A percentile compares a stretch with the other conserved stretches of the same genome.
Evolutionary conservation across 2,888 invertebrate genomes (phyloP).

Genomic region (Agapostemon virescens): DNA sequence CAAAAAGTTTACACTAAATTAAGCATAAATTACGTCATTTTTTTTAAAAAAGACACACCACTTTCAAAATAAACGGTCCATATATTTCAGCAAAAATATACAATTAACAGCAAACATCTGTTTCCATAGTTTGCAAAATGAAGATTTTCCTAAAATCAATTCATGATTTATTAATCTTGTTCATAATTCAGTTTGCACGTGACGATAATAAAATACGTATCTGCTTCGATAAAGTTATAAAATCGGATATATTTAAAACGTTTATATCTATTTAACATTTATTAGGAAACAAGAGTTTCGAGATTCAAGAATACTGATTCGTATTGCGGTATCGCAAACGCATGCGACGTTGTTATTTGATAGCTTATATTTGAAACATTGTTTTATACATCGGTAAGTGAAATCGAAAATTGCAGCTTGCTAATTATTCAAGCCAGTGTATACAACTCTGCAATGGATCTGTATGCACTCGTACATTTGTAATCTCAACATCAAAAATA

Average conservation of each 20-base stretch:
- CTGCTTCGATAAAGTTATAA: not conserved
- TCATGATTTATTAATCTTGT: not conserved
- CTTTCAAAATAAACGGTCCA: too few species aligned
- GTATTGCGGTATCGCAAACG: not conserved
- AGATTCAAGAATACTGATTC: not conserved
- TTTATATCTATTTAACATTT: not conserved
- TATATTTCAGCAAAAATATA: too few species aligned
- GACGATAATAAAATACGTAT: not conserved
- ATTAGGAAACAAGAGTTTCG: not conserved
- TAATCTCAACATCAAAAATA: slow-evolving; percentile 13
- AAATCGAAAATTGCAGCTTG: slow-evolving; percentile 20
- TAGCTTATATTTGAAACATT: slow-evolving; percentile 28
- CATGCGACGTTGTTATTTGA: slow-evolving; percentile 5
- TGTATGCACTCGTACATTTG: not conserved
- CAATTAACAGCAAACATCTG: not conserved
- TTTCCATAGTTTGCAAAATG: not conserved
- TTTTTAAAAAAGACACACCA: too few species aligned
- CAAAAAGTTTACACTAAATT: too few species aligned
- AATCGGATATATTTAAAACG: not conserved
- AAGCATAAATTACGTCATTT: too few species aligned
- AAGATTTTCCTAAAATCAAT: not conserved
- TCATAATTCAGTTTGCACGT: not conserved
- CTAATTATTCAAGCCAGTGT: slow-evolving; percentile 28
- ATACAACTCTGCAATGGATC: not conserved
- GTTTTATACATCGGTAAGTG: slow-evolving; percentile 11